These are phyloP conservation scores for Neofelis nebulosa DNA, from an alignment of 2,113 vertebrate species.

Conservation along the genomic window DNA sequence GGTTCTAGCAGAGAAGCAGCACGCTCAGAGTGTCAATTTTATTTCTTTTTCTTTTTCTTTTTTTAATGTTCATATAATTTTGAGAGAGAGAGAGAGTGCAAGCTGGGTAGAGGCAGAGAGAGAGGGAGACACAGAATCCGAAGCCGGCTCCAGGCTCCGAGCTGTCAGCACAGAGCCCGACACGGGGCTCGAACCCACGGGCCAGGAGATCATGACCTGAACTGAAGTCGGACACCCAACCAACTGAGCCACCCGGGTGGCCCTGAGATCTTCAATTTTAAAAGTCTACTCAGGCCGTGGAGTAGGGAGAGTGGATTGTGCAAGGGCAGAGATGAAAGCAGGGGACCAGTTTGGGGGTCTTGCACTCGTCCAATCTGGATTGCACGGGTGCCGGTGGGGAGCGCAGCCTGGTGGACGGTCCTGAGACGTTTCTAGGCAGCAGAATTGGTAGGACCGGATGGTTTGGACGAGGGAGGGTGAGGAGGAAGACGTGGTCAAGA, in stretches of 20 bases:
- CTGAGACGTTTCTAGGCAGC: neutral
- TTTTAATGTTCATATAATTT: no score
- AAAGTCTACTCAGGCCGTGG: neutral
- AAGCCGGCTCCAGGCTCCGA: no score
- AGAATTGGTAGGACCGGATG: neutral
- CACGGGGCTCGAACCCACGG: no score
- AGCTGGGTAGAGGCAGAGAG: no score
- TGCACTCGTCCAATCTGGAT: rapidly evolving
- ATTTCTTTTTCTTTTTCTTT: no score
- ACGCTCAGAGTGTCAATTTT: neutral
- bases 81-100: no score
- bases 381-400: neutral
- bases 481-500: neutral
- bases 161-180: no score
- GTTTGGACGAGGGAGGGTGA: neutral
- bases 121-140: no score
- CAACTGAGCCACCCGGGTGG: no score
- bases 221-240: no score
- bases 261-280: neutral
- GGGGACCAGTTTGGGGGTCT: neutral
- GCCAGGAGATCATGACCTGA: no score
- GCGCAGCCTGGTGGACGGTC: neutral
- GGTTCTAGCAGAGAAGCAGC: neutral
- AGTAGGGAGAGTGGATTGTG: neutral
- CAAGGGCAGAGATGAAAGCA: neutral